A percentile compares a stretch with the other conserved stretches of the same genome.
Evolutionary conservation across 2,797 vertebrate genomes (phyloP).

Genomic region (Cyclura pinguis): DNA sequence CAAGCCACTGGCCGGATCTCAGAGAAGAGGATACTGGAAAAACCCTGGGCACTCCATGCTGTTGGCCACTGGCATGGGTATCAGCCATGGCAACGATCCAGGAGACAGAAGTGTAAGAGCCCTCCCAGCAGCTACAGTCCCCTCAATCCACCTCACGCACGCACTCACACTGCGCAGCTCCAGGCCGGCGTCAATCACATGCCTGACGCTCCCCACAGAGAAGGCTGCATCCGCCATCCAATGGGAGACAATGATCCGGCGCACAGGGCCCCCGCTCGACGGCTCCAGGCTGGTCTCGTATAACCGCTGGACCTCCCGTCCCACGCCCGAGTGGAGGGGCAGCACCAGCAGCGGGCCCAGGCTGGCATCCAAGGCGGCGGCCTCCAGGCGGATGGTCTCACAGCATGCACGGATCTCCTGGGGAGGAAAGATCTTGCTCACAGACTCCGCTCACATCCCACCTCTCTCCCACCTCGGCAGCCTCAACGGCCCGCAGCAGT

Average conservation of each 20-base stretch:
- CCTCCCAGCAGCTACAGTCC: too few relatives aligned
- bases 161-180: conserved; percentile 90
- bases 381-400: conserved; percentile 82
- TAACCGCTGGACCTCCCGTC: conserved; percentile 80
- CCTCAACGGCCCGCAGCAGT: too few relatives aligned
- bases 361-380: conserved; percentile 79
- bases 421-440: neutral
- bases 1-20: neutral
- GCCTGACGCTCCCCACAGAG: conserved; percentile 84
- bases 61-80: too few relatives aligned
- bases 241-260: conserved; percentile 86
- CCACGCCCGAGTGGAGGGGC: conserved; percentile 82
- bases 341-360: conserved; percentile 83
- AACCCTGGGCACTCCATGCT: neutral
- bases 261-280: conserved; percentile 4
- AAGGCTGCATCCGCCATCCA: conserved; percentile 90
- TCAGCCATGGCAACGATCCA: too few relatives aligned
- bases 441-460: too few relatives aligned
- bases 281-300: conserved; percentile 79
- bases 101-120: too few relatives aligned
- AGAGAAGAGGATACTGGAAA: neutral
- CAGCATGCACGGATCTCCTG: conserved; percentile 87
- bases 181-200: conserved; percentile 90
- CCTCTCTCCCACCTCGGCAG: too few relatives aligned
- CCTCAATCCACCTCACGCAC: too few relatives aligned